phyloP scores from a whole-genome alignment of 2,797 vertebrate species.

The Sternotherus odoratus region DNA sequence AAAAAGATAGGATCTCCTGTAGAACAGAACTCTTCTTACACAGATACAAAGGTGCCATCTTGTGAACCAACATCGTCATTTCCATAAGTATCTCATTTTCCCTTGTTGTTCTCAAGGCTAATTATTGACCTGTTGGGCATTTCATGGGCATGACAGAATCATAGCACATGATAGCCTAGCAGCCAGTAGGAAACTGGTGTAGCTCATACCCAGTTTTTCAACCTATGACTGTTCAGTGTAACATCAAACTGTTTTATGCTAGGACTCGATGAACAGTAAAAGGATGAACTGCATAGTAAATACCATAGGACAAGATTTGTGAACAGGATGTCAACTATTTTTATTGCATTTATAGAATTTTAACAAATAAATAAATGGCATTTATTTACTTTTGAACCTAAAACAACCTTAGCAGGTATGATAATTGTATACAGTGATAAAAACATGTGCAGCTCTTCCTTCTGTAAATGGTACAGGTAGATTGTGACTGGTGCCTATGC shows the following conservation, averaged over 20 bases:
- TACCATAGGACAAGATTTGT: rapidly evolving
- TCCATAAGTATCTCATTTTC: not conserved
- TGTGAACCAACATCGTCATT: not conserved
- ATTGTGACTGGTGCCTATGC: rapidly evolving
- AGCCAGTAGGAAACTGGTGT: not conserved
- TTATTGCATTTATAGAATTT: not conserved
- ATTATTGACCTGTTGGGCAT: not conserved
- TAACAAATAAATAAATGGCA: rapidly evolving
- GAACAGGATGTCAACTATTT: not conserved
- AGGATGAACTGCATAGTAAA: not conserved
- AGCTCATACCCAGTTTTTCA: not conserved
- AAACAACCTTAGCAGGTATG: not conserved
- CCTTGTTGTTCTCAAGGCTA: not conserved
- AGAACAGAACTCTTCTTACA: not conserved
- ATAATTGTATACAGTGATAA: not conserved
- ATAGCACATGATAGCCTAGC: rapidly evolving
- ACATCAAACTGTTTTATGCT: not conserved
- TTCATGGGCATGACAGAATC: not conserved
- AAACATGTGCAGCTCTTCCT: not conserved
- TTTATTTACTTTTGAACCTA: not conserved
- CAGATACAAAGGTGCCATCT: rapidly evolving
- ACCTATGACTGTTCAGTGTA: not conserved
- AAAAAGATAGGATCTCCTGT: not conserved
- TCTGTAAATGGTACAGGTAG: rapidly evolving
- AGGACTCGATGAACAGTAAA: not conserved